phyloP scores from a whole-genome alignment of 1,140 invertebrate species.

The Chymomyza costata region DNA sequence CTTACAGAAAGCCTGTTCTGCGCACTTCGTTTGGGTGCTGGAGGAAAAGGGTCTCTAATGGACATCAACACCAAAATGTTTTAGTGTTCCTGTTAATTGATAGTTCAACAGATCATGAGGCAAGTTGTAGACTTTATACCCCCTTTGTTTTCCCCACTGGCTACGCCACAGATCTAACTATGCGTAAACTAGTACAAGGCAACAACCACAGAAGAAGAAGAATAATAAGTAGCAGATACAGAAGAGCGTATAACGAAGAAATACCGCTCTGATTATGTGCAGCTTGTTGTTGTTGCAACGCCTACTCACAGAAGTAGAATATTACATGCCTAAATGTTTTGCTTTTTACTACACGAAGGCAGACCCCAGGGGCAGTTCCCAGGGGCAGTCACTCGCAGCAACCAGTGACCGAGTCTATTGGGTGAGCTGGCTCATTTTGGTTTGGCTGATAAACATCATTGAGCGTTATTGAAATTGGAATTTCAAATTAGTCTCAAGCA shows the following conservation, averaged over 20 bases:
- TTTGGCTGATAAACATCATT: conserved; percentile 60
- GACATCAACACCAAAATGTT: too few relatives aligned
- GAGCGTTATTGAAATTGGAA: conserved; percentile 67
- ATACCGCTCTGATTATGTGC: not conserved
- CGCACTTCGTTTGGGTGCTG: too few relatives aligned
- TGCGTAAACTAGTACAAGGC: conserved; percentile 68
- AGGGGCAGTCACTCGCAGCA: not conserved
- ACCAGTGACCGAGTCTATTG: conserved; percentile 11
- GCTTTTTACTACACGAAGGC: not conserved
- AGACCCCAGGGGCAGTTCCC: too few relatives aligned
- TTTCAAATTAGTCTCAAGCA: conserved; percentile 61
- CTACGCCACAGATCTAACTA: conserved; percentile 34
- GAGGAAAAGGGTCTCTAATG: too few relatives aligned
- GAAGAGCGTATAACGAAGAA: too few relatives aligned
- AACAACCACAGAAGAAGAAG: conserved; percentile 15
- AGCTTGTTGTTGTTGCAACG: conserved; percentile 38
- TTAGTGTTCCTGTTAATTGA: too few relatives aligned
- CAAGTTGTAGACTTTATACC: too few relatives aligned
- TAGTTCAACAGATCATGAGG: too few relatives aligned
- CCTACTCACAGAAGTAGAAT: conserved; percentile 63
- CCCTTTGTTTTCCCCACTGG: too few relatives aligned
- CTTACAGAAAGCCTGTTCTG: too few relatives aligned
- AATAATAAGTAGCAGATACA: too few relatives aligned
- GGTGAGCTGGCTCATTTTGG: too few relatives aligned
- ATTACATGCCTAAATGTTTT: conserved; percentile 13